Evolutionary conservation across 35 echinoderm and acorn worm species (phyloP).

Genomic region (Heliocidaris tuberculata): DNA sequence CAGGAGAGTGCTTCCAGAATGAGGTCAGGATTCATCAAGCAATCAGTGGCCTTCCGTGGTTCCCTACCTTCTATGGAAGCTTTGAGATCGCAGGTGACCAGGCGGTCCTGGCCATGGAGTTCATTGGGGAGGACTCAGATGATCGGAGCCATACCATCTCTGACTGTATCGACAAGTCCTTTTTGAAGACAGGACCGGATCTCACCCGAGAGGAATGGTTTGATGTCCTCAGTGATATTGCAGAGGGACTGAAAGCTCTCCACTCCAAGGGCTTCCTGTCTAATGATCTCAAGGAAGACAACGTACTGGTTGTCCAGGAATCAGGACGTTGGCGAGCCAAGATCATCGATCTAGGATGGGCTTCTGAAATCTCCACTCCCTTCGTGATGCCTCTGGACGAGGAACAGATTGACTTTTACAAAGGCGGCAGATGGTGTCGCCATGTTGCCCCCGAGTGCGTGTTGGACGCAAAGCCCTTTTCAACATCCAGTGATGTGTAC

Average conservation of each 20-base stretch:
- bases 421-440: background rate
- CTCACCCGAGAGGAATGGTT: constrained; percentile 1
- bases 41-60: background rate
- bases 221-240: constrained; percentile 17
- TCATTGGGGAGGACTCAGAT: background rate
- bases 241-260: constrained; percentile 18
- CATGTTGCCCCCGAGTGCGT: constrained; percentile 26
- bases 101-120: constrained; percentile 23
- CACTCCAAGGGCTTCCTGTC: background rate
- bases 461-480: constrained; percentile 7
- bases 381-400: background rate
- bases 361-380: background rate
- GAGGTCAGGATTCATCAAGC: constrained; percentile 13
- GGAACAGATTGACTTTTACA: background rate
- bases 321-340: background rate
- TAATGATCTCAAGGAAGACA: constrained; percentile 37
- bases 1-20: background rate
- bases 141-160: background rate
- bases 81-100: background rate
- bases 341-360: background rate
- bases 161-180: background rate
- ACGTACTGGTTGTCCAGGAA: background rate
- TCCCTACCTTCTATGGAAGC: background rate
- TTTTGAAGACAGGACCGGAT: background rate
- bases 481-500: constrained; percentile 11